A percentile compares a stretch with the other conserved stretches of the same genome.
phyloP scores from a whole-genome alignment of 2,113 vertebrate genomes.

The Pelecanus crispus region DNA sequence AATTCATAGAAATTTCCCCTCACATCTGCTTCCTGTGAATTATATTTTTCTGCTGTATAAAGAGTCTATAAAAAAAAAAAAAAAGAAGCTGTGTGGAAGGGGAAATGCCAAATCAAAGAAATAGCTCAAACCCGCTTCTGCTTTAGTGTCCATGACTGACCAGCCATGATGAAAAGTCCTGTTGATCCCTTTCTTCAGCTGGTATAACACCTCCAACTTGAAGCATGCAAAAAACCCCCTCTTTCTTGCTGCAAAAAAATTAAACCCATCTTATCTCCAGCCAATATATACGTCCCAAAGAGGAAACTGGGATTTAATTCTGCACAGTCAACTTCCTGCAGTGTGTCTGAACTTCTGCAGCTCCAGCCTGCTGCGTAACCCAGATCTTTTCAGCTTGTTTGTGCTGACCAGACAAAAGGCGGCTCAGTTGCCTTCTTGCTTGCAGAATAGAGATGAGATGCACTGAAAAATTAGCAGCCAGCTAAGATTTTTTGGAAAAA shows the following conservation, averaged over 20 bases:
- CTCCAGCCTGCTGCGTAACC: background rate
- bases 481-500: background rate
- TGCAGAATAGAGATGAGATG: constrained; percentile 4
- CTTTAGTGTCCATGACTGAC: background rate
- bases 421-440: background rate
- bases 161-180: background rate
- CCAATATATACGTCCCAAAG: background rate
- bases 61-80: background rate
- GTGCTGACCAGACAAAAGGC: constrained; percentile 23
- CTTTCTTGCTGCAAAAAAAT: background rate
- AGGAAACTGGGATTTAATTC: constrained; percentile 18
- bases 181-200: background rate
- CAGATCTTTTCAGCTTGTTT: background rate
- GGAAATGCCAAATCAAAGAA: background rate
- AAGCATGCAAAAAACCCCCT: background rate
- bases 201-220: background rate
- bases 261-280: background rate
- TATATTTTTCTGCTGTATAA: background rate
- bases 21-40: background rate
- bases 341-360: background rate
- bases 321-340: background rate
- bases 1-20: background rate
- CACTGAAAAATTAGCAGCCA: background rate
- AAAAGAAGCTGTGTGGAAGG: background rate
- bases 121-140: background rate